phyloP scores from a whole-genome alignment of 30 jellyfish, hydroid and myxozoan genomes.

The Catostylus mosaicus region DNA sequence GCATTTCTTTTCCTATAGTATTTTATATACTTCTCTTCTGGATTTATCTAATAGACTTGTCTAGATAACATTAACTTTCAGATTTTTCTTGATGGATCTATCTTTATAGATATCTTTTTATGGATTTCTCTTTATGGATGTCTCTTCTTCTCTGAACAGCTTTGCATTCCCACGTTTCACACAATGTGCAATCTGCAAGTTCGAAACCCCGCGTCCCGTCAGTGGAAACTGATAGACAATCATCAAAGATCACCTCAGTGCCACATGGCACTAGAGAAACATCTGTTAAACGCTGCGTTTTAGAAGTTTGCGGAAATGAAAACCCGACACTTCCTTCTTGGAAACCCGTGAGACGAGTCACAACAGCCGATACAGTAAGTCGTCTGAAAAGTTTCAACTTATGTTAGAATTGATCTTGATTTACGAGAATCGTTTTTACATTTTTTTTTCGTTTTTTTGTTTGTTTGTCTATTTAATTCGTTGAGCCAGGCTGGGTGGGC shows the following conservation, averaged over 20 bases:
- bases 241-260: neutral
- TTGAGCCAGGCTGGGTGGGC: too few species aligned
- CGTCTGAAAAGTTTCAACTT: neutral
- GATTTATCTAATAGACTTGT: too few species aligned
- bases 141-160: too few species aligned
- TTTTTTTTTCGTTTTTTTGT: too few species aligned
- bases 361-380: conserved; percentile 8
- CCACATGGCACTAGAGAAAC: neutral
- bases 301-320: neutral
- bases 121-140: too few species aligned
- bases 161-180: conserved; percentile 1
- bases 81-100: too few species aligned
- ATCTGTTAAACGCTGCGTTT: neutral
- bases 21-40: too few species aligned
- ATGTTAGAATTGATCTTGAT: neutral
- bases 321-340: neutral
- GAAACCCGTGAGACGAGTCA: neutral
- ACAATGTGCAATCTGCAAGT: neutral
- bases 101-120: too few species aligned
- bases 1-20: neutral
- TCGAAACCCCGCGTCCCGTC: neutral
- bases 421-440: neutral
- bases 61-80: too few species aligned
- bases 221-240: neutral
- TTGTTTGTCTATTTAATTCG: too few species aligned